These are phyloP conservation scores for Trachemys scripta DNA, from an alignment of 2,113 vertebrate species.

Conservation along the genomic window DNA sequence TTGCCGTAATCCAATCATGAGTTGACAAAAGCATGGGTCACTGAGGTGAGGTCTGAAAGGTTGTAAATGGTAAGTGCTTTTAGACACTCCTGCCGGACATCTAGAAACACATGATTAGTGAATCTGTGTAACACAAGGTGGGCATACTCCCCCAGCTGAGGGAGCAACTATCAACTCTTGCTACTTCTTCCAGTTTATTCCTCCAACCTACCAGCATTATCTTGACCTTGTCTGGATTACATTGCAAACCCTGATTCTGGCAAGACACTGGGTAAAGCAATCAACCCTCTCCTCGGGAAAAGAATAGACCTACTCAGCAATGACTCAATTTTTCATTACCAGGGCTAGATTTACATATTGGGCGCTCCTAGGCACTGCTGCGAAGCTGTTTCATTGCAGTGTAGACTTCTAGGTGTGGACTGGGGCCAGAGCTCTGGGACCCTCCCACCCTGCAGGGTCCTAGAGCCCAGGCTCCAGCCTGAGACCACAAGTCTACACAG, in stretches of 20 bases:
- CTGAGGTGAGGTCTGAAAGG: background rate
- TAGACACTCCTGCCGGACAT: background rate
- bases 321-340: background rate
- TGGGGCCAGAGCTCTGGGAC: too few relatives aligned
- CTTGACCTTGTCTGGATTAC: background rate
- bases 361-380: too few relatives aligned
- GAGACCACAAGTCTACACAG: too few relatives aligned
- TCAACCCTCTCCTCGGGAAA: background rate
- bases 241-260: background rate
- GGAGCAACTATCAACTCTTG: background rate
- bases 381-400: too few relatives aligned
- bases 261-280: background rate
- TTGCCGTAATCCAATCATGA: background rate
- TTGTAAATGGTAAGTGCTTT: background rate
- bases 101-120: background rate
- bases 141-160: background rate
- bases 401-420: too few relatives aligned
- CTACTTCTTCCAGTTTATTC: background rate
- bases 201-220: background rate
- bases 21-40: slow-evolving; percentile 8
- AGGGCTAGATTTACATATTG: too few relatives aligned
- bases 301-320: background rate
- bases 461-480: too few relatives aligned
- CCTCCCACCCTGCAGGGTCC: too few relatives aligned
- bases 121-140: background rate